Conservation (phyloP, 2,888 invertebrate species). For the Drosophila yooni region DNA sequence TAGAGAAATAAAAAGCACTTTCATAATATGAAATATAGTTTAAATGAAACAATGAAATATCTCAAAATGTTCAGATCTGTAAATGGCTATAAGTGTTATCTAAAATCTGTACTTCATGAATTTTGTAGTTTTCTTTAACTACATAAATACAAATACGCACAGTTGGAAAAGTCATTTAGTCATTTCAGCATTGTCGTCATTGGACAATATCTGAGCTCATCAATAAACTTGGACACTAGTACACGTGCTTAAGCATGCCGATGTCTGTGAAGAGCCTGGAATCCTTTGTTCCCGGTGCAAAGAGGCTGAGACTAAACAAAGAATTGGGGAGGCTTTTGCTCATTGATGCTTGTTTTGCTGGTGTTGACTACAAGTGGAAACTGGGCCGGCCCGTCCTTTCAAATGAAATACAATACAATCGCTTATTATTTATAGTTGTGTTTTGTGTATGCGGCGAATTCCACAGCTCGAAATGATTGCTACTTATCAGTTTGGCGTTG, state of each 20-base stretch:
- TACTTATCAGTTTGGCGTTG: constrained; percentile 53
- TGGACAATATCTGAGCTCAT: constrained; percentile 50
- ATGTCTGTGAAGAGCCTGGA: constrained; percentile 24
- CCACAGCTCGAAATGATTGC: constrained; percentile 38
- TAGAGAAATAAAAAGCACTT: background rate
- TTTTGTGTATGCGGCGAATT: constrained; percentile 34
- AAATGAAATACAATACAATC: constrained; percentile 68
- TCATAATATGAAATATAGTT: background rate
- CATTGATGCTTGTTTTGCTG: constrained; percentile 29
- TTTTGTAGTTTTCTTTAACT: constrained; percentile 3
- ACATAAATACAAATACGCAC: background rate
- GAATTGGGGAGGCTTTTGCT: constrained; percentile 18
- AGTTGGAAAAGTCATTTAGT: constrained; percentile 33
- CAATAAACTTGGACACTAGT: constrained; percentile 60
- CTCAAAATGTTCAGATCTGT: background rate
- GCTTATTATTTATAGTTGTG: constrained; percentile 72
- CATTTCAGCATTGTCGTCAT: constrained; percentile 33
- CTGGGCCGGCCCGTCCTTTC: constrained; percentile 59
- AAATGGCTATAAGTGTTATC: background rate
- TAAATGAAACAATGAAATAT: background rate
- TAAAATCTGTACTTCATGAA: background rate
- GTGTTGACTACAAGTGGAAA: constrained; percentile 32
- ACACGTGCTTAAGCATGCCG: constrained; percentile 53
- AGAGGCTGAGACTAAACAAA: constrained; percentile 48
- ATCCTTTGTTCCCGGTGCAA: constrained; percentile 40